Evolutionary conservation across 2,888 invertebrate genomes (phyloP), one percentile per base, ranked within the genome.

Genomic region (Beris chalybata): DNA sequence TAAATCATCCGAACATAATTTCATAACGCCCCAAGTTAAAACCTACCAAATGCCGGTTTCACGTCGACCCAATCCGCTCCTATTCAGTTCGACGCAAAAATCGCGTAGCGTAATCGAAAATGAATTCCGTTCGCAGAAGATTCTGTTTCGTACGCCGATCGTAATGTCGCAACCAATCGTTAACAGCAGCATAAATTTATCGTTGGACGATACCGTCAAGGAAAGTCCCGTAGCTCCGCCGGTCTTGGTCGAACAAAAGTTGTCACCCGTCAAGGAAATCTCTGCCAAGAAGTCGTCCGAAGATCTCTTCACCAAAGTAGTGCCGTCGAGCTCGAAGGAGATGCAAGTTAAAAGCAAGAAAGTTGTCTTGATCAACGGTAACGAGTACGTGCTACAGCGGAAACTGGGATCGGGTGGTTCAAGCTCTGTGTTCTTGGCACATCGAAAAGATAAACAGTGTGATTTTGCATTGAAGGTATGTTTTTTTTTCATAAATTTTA

Each of bases 391-490:
- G 69, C 85, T 92, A 59, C 82, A 92, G 12, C 89, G 89, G 70
- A 84, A 87, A 73, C 81, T 96, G 55, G 97, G 97, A 0, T 86
- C 85, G 72, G 96, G 96, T n/a, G 96, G 95, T 48, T 94, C 94
- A 65, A 93, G 95, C 75, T 88, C 91, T 78, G 96, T 96, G 4
- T 89, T 75, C 64, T 69, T 79, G 48, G 78, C 78, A 0, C 73
- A 74, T n/a, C 74, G 74, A 4, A 72, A 74, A 38, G 74, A 75
- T 7, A 74, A 73, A 6, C 75, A 74, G 6, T 71, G 73, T 44
- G 76, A 79, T 65, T 78, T 74, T 65, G 81, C 81, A 0, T 58
- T 81, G 0, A 81, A 81, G 69, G 76, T 76, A 69, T 70, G 30
- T n/a, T 48, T 15, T 11, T 48, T n/a, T 48, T 15, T 15, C n/a